Percentiles rank a stretch among this genome's conserved stretches.
phyloP scores from a whole-genome alignment of 2,888 invertebrate species.

The Scotopteryx bipunctaria region DNA sequence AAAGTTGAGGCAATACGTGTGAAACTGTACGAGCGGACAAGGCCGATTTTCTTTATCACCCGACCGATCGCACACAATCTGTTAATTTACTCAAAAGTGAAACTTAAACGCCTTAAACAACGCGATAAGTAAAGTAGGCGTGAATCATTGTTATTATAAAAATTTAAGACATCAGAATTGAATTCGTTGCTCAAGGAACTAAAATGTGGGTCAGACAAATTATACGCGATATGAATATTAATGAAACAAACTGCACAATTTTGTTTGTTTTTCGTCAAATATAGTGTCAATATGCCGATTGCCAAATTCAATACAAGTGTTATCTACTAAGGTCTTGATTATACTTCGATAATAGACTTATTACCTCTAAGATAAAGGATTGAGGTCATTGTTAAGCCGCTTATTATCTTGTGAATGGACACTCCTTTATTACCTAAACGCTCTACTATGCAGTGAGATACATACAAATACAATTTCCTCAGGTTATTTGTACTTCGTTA shows the following conservation, averaged over 20 bases:
- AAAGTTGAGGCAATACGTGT: conserved; percentile 11
- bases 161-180: conserved; percentile 27
- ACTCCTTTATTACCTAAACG: conserved; percentile 31
- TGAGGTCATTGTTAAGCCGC: neutral
- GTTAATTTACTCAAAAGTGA: conserved; percentile 25
- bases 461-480: conserved; percentile 26
- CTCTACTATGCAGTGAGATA: conserved; percentile 29
- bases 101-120: conserved; percentile 21
- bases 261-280: conserved; percentile 38
- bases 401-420: conserved; percentile 35
- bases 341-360: neutral
- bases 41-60: conserved; percentile 20
- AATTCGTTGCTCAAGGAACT: conserved; percentile 41
- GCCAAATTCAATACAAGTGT: conserved; percentile 25
- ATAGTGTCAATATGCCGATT: conserved; percentile 28
- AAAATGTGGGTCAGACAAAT: conserved; percentile 47
- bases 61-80: conserved; percentile 20
- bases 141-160: conserved; percentile 27
- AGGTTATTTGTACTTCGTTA: conserved; percentile 16
- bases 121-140: conserved; percentile 27
- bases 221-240: conserved; percentile 40
- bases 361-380: neutral
- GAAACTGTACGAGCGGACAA: conserved; percentile 16
- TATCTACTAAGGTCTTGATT: conserved; percentile 31
- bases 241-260: conserved; percentile 34